Evolutionary conservation across 2,113 vertebrate species (phyloP).

Genomic region (Chlorocebus sabaeus): DNA sequence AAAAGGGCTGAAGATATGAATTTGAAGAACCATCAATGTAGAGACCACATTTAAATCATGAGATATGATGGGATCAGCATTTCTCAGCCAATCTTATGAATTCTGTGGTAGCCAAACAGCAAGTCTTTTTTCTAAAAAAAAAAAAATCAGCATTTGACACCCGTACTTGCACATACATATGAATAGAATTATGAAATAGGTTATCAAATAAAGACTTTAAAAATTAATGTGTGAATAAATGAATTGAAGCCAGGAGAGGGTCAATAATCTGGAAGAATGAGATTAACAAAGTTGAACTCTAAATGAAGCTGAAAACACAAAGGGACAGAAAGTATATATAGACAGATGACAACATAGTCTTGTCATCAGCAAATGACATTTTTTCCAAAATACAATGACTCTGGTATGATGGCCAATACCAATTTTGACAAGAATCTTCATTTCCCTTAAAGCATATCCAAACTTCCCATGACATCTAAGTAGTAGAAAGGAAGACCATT

Average conservation of each 20-base stretch:
- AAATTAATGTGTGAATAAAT: neutral
- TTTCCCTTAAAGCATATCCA: neutral
- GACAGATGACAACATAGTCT: neutral
- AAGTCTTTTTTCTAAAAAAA: neutral
- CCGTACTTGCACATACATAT: neutral
- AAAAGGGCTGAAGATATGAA: neutral
- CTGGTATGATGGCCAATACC: neutral
- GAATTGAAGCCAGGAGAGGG: neutral
- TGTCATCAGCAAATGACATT: neutral
- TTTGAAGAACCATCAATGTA: neutral
- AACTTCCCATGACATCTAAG: neutral
- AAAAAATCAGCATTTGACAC: neutral
- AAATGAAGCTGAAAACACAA: neutral
- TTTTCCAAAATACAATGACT: neutral
- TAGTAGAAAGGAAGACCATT: neutral
- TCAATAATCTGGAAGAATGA: neutral
- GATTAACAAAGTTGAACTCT: neutral
- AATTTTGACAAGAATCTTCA: neutral
- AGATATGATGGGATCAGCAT: neutral
- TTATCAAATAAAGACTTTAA: neutral
- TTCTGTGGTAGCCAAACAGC: neutral
- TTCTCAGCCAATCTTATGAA: neutral
- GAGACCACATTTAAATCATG: neutral
- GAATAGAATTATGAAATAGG: neutral
- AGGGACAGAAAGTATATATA: neutral